Evolutionary conservation across 2,888 invertebrate species (phyloP), one percentile per base, ranked within the genome.

Genomic region (Argyresthia albistria): DNA sequence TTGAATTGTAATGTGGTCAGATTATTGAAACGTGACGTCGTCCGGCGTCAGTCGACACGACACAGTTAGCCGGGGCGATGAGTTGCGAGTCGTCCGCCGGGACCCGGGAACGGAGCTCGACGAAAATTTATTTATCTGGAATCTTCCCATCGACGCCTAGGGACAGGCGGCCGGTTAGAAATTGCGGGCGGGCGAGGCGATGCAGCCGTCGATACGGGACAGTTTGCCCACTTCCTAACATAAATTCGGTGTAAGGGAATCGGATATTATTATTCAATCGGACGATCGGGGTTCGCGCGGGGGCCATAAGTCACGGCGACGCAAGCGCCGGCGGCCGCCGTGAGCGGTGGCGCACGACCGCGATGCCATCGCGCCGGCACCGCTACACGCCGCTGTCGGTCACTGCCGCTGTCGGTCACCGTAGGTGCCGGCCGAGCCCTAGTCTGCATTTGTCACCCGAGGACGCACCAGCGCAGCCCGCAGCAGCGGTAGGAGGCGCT

Each of bases 211-310:
- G 84, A 83, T 84, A 83, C 73, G 76, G 77, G 81, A 80, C 80
- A 81, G 68, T 60, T 59, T 77, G 76, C 73, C 77, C 76, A 82
- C 81, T 84, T 82, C 83, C 80, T 82, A 80, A 82, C 82, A 86
- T 86, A 84, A 86, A 86, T 86, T 84, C 76, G 86, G 86, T 83
- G 76, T 69, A 76, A 77, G 75, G 76, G 80, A 83, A 83, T 83
- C 81, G 84, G 80, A 82, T 84, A 83, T 84, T 84, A 84, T 84
- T 83, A 86, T 86, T 86, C 84, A 86, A 86, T 86, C 86, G 81
- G 73, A 74, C 79, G 79, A 86, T 86, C 86, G 77, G 76, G 78
- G 84, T 82, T 80, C 79, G 80, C 80, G 77, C 75, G 75, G 77
- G 73, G 80, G 80, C 83, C 80, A 83, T 84, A 83, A 86, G 84